Conservation (phyloP, 2,113 vertebrate species). For the Paratilapia polleni region DNA sequence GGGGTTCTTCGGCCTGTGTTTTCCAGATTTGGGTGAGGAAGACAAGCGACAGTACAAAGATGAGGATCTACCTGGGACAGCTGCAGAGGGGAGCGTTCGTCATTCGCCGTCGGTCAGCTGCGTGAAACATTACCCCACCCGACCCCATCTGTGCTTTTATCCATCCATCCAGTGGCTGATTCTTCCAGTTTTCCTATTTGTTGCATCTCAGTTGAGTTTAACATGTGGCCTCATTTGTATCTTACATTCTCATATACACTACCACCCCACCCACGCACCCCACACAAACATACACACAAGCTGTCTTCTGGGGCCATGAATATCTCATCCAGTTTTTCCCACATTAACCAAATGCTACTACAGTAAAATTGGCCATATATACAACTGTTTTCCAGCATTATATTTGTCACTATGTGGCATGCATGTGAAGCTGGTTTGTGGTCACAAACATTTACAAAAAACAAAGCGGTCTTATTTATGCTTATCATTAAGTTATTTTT, state of each 20-base stretch:
- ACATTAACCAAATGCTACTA: conserved; percentile 19
- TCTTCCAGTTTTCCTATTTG: not conserved
- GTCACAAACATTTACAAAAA: not conserved
- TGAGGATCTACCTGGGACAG: conserved; percentile 98
- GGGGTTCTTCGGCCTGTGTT: not conserved
- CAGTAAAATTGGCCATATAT: not conserved
- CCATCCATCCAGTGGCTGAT: not conserved
- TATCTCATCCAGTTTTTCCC: not conserved
- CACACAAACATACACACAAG: not conserved
- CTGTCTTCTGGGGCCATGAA: conserved; percentile 14
- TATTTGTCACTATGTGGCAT: conserved; percentile 64
- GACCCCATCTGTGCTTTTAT: conserved; percentile 22
- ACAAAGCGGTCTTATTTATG: not conserved
- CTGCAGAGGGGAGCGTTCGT: conserved; percentile 96
- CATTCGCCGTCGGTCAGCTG: conserved; percentile 94
- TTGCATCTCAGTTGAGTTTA: conserved; percentile 5
- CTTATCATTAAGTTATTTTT: conserved; percentile 30
- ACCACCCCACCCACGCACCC: not conserved
- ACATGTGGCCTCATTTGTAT: conserved; percentile 12
- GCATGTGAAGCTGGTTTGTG: conserved; percentile 2
- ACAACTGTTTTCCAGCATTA: conserved; percentile 27
- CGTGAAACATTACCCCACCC: conserved; percentile 71
- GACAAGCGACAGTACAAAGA: conserved; percentile 98
- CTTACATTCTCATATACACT: not conserved
- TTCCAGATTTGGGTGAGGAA: conserved; percentile 98